Evolutionary conservation across 2,888 invertebrate genomes (phyloP).

Genomic region (Cryptocephalus moraei): DNA sequence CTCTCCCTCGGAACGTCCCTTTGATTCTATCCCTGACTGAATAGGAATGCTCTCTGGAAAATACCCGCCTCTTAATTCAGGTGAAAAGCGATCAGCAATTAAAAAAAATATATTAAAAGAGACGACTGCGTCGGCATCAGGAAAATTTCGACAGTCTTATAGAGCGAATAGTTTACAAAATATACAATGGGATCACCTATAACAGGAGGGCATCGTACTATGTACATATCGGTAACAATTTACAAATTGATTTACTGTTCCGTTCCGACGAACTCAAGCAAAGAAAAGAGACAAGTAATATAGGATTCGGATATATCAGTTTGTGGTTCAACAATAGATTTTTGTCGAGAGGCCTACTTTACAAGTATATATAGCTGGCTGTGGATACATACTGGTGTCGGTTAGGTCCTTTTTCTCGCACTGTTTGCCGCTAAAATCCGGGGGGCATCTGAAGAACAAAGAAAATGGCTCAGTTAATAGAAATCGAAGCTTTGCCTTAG

Average conservation of each 20-base stretch:
- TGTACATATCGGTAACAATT: constrained; percentile 21
- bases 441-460: too few species aligned
- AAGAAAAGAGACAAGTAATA: background rate
- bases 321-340: constrained; percentile 58
- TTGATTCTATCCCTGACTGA: background rate
- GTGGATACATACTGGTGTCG: constrained; percentile 70
- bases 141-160: constrained; percentile 29
- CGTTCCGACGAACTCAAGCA: background rate
- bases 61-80: constrained; percentile 5
- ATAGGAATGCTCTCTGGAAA: background rate
- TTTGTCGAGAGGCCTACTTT: constrained; percentile 67
- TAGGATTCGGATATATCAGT: background rate
- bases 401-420: constrained; percentile 71
- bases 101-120: constrained; percentile 1
- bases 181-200: constrained; percentile 19
- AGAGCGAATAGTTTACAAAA: constrained; percentile 29
- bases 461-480: too few species aligned
- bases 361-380: constrained; percentile 54
- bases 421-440: constrained; percentile 52
- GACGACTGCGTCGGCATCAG: constrained; percentile 14
- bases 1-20: too few species aligned
- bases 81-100: constrained; percentile 6
- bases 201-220: too few species aligned
- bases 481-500: background rate
- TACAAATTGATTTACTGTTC: constrained; percentile 9